These are phyloP conservation scores for Miniopterus natalensis DNA, from an alignment of 2,113 vertebrate species.

Conservation along the genomic window DNA sequence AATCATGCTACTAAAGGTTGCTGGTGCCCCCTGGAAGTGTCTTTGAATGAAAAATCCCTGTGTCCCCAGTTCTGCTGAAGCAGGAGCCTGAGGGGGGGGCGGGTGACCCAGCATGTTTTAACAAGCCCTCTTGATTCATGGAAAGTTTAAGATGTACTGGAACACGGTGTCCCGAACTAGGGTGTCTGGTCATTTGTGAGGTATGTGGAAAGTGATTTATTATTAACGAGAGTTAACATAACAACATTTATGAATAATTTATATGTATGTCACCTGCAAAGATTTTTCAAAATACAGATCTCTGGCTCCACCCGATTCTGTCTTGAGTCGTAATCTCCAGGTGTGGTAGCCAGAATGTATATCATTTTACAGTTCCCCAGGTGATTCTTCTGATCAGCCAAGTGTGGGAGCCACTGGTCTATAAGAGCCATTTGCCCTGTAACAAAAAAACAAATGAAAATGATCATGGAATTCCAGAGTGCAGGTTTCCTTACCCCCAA, in stretches of 20 bases:
- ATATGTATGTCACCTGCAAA: constrained; percentile 59
- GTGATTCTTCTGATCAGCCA: background rate
- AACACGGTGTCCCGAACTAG: constrained; percentile 30
- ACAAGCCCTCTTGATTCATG: background rate
- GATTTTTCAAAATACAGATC: constrained; percentile 13
- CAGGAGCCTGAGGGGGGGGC: background rate
- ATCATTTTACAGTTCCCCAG: background rate
- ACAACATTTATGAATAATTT: constrained; percentile 70
- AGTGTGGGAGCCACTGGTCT: background rate
- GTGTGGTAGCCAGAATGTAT: constrained; percentile 12
- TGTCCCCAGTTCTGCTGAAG: background rate
- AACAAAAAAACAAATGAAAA: background rate
- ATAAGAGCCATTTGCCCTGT: background rate
- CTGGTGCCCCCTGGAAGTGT: background rate
- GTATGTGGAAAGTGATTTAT: constrained; percentile 64
- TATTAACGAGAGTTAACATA: constrained; percentile 43
- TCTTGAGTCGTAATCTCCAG: constrained; percentile 8
- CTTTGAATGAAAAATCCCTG: background rate
- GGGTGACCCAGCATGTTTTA: background rate
- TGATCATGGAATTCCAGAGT: background rate
- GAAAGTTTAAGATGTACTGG: constrained; percentile 17
- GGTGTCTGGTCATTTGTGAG: constrained; percentile 36
- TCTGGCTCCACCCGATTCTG: background rate
- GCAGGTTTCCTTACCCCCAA: background rate
- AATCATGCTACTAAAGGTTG: background rate